Conservation (phyloP, 2,113 vertebrate species). For the Setophaga coronata region DNA sequence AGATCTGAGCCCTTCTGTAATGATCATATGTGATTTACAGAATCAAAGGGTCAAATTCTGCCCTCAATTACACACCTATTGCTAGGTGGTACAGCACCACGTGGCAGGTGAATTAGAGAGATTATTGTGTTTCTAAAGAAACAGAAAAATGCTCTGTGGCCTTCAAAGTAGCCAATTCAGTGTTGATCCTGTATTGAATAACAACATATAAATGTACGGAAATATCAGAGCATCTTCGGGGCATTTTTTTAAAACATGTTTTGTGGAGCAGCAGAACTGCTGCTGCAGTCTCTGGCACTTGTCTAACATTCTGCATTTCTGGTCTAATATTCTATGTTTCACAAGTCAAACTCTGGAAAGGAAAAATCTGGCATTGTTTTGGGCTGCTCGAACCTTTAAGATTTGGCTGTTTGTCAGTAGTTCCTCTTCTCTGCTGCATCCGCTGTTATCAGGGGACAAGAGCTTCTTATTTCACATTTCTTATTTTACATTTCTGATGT, state of each 20-base stretch:
- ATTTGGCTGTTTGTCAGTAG: background rate
- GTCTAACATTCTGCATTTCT: background rate
- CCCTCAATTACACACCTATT: conserved; percentile 56
- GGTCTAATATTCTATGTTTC: background rate
- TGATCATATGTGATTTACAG: conserved; percentile 58
- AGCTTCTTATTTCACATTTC: background rate
- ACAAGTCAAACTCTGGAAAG: background rate
- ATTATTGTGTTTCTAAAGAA: conserved; percentile 44
- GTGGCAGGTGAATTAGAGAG: conserved; percentile 44
- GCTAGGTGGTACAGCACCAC: conserved; percentile 38
- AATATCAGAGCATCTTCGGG: background rate
- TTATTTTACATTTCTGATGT: background rate
- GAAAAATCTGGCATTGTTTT: background rate
- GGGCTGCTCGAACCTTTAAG: background rate
- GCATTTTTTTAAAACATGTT: background rate
- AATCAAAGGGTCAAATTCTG: conserved; percentile 68
- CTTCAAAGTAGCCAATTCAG: conserved; percentile 25
- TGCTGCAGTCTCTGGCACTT: background rate
- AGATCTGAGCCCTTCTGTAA: conserved; percentile 58
- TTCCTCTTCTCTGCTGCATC: background rate
- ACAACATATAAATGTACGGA: background rate
- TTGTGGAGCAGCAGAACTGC: background rate
- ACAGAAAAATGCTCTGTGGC: background rate
- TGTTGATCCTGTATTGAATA: conserved; percentile 14
- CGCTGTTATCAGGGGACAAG: fast-evolving